Percentiles rank a stretch among this genome's conserved stretches.
Evolutionary conservation across 2,888 invertebrate species (phyloP).

Genomic region (Pheosia tremula): DNA sequence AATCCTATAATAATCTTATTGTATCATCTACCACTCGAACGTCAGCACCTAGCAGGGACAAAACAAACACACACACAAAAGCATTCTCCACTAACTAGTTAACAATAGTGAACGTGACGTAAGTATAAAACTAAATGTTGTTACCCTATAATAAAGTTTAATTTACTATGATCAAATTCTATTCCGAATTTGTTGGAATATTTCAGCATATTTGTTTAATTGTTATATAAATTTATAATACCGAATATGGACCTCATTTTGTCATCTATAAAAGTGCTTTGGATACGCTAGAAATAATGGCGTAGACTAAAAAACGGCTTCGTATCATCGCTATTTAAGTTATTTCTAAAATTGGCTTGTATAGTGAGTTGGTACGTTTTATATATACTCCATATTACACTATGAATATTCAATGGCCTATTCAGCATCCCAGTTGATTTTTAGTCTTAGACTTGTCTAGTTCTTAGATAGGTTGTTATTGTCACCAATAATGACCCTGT

Average conservation of each 20-base stretch:
- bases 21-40: constrained; percentile 25
- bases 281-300: constrained; percentile 28
- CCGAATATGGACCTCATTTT: too few relatives aligned
- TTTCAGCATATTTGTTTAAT: too few relatives aligned
- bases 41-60: constrained; percentile 25
- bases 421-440: constrained; percentile 51
- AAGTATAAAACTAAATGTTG: too few relatives aligned
- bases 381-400: constrained; percentile 52
- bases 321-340: constrained; percentile 54
- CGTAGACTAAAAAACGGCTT: constrained; percentile 41
- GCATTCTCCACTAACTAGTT: too few relatives aligned
- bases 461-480: constrained; percentile 35
- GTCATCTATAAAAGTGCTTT: constrained; percentile 16
- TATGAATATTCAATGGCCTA: constrained; percentile 67
- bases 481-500: constrained; percentile 19
- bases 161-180: too few relatives aligned
- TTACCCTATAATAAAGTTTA: too few relatives aligned
- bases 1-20: constrained; percentile 40
- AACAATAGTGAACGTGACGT: too few relatives aligned
- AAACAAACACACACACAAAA: constrained; percentile 10
- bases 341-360: constrained; percentile 48
- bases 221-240: too few relatives aligned
- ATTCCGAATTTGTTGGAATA: too few relatives aligned
- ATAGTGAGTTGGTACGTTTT: constrained; percentile 15
- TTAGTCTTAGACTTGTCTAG: constrained; percentile 36